phyloP scores from a whole-genome alignment of 1,140 invertebrate species.

The Drosophila persimilis region DNA sequence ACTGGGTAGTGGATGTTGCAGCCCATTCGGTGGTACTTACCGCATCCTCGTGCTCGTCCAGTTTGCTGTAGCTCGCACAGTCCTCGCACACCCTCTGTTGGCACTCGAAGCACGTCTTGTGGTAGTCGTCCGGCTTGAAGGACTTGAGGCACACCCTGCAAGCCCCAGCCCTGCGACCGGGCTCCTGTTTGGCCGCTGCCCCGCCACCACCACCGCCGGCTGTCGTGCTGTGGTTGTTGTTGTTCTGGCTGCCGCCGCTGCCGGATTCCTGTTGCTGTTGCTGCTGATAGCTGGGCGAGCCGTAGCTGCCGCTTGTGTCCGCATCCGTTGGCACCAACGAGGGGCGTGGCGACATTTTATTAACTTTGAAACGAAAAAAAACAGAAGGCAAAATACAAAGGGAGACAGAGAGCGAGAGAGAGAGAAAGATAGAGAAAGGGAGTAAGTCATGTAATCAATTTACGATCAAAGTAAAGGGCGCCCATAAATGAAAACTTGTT shows the following conservation, averaged over 20 bases:
- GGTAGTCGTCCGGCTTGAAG: constrained; percentile 92
- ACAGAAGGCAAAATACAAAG: too few relatives aligned
- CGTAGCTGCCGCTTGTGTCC: constrained; percentile 69
- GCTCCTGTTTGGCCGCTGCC: constrained; percentile 87
- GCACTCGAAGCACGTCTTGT: constrained; percentile 93
- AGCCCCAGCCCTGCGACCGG: constrained; percentile 88
- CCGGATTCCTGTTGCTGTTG: constrained; percentile 69
- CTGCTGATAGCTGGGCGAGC: constrained; percentile 79
- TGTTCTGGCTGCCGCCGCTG: constrained; percentile 67
- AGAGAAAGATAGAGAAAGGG: constrained; percentile 60
- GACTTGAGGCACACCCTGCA: constrained; percentile 94
- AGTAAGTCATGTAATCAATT: constrained; percentile 35
- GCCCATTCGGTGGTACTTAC: constrained; percentile 84
- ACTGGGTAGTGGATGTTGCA: not conserved
- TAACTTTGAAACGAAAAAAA: constrained; percentile 83
- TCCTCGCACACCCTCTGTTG: constrained; percentile 95
- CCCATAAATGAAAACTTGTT: constrained; percentile 36
- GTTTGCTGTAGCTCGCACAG: constrained; percentile 94
- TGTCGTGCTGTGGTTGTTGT: constrained; percentile 63
- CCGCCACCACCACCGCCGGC: constrained; percentile 21
- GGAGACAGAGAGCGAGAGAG: not conserved
- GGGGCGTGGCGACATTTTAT: constrained; percentile 87
- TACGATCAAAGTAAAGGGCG: constrained; percentile 4
- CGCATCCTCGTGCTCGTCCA: constrained; percentile 90
- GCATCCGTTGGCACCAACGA: constrained; percentile 84